phyloP scores from a whole-genome alignment of 2,797 vertebrate genomes.

The Oreochromis grahami region DNA sequence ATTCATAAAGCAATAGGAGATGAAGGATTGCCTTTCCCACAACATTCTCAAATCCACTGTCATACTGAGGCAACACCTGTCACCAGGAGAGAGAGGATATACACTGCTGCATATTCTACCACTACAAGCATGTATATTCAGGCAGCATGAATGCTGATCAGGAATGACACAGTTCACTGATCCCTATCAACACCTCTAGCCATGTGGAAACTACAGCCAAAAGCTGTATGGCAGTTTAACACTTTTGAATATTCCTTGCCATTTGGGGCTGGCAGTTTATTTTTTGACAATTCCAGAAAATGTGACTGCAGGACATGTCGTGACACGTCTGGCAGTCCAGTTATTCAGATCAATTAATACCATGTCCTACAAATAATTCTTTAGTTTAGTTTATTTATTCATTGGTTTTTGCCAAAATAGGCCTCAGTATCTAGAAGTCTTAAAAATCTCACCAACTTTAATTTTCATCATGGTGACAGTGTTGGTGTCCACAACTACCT shows the following conservation, averaged over 20 bases:
- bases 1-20: background rate
- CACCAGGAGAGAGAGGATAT: background rate
- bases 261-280: background rate
- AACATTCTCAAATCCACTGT: background rate
- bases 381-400: background rate
- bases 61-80: background rate
- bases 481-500: background rate
- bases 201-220: conserved; percentile 14
- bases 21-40: background rate
- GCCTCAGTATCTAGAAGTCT: accelerated
- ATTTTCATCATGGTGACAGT: background rate
- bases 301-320: background rate
- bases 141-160: conserved; percentile 11
- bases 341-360: background rate
- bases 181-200: conserved; percentile 10
- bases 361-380: background rate
- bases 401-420: background rate
- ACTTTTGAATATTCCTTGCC: background rate
- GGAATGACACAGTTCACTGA: conserved; percentile 27
- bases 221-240: background rate
- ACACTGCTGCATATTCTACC: background rate
- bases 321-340: background rate
- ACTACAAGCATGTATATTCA: background rate
- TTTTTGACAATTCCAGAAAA: background rate
- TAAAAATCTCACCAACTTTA: background rate